Percentiles rank a stretch among this genome's conserved stretches.
These are phyloP conservation scores for Ceratosolen fusciceps DNA, from an alignment of 1,140 invertebrate genomes.

Conservation along the genomic window DNA sequence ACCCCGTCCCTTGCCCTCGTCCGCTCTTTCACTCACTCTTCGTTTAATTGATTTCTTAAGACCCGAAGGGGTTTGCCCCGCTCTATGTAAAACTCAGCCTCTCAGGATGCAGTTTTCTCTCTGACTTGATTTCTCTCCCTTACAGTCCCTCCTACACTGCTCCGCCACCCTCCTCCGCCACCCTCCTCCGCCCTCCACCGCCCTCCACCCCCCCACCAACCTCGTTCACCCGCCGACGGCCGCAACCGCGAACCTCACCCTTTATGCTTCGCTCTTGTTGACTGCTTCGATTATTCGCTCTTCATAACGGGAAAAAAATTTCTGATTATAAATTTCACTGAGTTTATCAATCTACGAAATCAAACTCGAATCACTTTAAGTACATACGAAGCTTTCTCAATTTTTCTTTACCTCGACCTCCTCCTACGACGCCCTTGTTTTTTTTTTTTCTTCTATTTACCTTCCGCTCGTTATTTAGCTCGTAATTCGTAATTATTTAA, in stretches of 20 bases:
- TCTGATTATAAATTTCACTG: conserved; percentile 18
- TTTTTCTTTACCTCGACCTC: too few species aligned
- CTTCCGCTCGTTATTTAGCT: too few species aligned
- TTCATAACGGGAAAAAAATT: not conserved
- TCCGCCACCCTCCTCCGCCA: not conserved
- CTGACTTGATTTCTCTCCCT: conserved; percentile 31
- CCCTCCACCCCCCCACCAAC: not conserved
- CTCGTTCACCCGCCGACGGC: not conserved
- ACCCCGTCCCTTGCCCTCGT: not conserved
- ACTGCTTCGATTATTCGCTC: conserved; percentile 47
- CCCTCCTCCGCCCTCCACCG: not conserved
- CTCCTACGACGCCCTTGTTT: too few species aligned
- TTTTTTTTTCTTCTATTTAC: too few species aligned
- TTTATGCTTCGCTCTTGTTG: conserved; percentile 43
- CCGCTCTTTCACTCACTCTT: conserved; percentile 53
- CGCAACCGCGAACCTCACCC: too few species aligned
- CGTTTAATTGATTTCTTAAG: conserved; percentile 71
- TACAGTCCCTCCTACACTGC: not conserved
- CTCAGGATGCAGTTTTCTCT: conserved; percentile 62
- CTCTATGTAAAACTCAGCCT: conserved; percentile 29
- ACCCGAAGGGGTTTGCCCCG: conserved; percentile 63
- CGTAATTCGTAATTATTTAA: too few species aligned
- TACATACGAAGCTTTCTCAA: too few species aligned
- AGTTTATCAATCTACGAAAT: not conserved
- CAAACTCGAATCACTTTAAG: too few species aligned